phyloP scores from a whole-genome alignment of 2,888 invertebrate genomes.

The Pandemis corylana region DNA sequence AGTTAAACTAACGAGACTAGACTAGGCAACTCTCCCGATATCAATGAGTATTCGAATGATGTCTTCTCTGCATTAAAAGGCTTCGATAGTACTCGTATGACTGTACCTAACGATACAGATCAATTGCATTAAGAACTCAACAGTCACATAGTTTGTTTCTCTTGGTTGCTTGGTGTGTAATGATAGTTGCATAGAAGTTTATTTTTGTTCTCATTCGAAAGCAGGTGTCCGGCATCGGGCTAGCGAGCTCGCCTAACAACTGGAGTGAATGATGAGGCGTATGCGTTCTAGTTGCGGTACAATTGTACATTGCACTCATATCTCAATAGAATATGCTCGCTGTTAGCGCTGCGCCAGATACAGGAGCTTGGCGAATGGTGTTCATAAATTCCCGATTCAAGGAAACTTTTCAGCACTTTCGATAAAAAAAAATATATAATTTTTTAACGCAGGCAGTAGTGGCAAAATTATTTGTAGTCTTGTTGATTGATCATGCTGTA shows the following conservation, averaged over 20 bases:
- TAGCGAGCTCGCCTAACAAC: background rate
- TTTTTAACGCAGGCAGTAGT: background rate
- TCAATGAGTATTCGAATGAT: too few species aligned
- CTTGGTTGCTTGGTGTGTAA: background rate
- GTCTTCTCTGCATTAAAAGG: too few species aligned
- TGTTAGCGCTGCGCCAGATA: background rate
- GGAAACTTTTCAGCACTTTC: background rate
- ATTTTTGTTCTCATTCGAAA: background rate
- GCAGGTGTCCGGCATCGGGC: background rate
- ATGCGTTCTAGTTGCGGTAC: background rate
- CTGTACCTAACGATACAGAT: too few species aligned
- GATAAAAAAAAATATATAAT: background rate
- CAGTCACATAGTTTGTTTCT: too few species aligned
- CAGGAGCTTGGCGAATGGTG: background rate
- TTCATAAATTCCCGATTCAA: background rate
- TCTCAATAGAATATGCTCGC: background rate
- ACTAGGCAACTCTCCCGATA: background rate
- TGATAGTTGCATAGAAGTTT: background rate
- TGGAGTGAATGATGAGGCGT: background rate
- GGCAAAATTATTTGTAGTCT: too few species aligned
- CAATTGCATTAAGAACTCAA: too few species aligned
- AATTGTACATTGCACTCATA: constrained; percentile 1
- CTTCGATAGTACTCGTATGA: too few species aligned
- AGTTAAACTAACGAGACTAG: background rate
- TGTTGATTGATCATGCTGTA: too few species aligned